These are phyloP conservation scores for Holacanthus passer DNA, from an alignment of 2,113 vertebrate genomes.

Conservation along the genomic window DNA sequence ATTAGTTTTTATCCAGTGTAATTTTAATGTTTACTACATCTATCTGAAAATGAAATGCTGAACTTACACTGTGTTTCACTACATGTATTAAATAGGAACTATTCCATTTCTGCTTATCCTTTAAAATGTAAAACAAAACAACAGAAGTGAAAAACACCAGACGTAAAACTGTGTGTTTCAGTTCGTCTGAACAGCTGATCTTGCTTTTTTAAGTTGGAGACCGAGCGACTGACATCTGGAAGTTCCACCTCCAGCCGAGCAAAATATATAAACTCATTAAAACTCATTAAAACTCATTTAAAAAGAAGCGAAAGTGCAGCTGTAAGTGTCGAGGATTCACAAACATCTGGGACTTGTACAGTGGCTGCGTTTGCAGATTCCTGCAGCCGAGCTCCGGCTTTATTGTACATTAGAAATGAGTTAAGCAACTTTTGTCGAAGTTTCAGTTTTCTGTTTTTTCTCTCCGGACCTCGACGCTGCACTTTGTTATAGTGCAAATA, in stretches of 20 bases:
- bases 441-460: slow-evolving; percentile 6
- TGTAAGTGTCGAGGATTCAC: background rate
- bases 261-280: slow-evolving; percentile 20
- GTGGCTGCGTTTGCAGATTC: slow-evolving; percentile 42
- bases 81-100: background rate
- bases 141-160: too few relatives aligned
- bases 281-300: slow-evolving; percentile 5
- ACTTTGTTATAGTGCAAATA: background rate
- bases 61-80: too few relatives aligned
- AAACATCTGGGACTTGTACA: background rate
- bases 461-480: background rate
- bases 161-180: background rate
- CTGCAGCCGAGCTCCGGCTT: background rate
- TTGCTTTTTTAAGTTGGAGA: background rate
- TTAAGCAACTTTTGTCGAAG: slow-evolving; percentile 10
- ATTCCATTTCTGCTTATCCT: background rate
- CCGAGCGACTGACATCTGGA: background rate
- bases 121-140: background rate
- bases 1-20: too few relatives aligned
- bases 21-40: too few relatives aligned
- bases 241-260: background rate
- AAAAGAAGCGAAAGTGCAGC: slow-evolving; percentile 32
- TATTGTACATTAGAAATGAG: background rate
- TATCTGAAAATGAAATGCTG: background rate
- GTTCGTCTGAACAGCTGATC: background rate